Percentiles rank a stretch among this genome's conserved stretches.
Evolutionary conservation across 2,113 vertebrate species (phyloP).

Genomic region (Cinclus mexicanus): DNA sequence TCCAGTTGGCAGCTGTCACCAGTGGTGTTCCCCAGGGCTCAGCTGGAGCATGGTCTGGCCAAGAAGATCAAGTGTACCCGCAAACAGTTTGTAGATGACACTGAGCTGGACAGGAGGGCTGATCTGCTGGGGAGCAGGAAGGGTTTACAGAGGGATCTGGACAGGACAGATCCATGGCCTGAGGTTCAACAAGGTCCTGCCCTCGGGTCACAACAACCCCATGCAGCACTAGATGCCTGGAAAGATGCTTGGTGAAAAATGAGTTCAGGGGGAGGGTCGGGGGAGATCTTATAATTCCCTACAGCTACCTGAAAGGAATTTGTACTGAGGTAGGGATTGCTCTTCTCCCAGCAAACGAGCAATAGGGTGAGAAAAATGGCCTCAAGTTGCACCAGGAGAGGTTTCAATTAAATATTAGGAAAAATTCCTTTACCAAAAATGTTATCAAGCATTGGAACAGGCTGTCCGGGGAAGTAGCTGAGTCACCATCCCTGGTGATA

Average conservation of each 20-base stretch:
- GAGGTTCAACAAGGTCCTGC: background rate
- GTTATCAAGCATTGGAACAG: background rate
- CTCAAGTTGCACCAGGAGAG: background rate
- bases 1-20: no score
- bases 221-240: background rate
- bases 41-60: background rate
- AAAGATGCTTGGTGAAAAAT: background rate
- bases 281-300: accelerated
- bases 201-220: background rate
- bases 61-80: background rate
- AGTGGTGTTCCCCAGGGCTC: background rate
- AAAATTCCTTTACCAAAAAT: background rate
- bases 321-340: accelerated
- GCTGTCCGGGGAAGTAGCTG: background rate
- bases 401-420: background rate
- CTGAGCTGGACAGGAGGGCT: background rate
- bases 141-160: background rate
- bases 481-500: background rate
- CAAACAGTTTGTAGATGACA: background rate
- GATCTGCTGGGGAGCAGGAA: background rate
- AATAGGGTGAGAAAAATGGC: accelerated
- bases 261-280: background rate
- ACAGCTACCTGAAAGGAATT: background rate
- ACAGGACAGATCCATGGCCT: background rate
- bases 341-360: background rate